phyloP scores from a whole-genome alignment of 2,888 invertebrate species.

The Morinoia aosen region DNA sequence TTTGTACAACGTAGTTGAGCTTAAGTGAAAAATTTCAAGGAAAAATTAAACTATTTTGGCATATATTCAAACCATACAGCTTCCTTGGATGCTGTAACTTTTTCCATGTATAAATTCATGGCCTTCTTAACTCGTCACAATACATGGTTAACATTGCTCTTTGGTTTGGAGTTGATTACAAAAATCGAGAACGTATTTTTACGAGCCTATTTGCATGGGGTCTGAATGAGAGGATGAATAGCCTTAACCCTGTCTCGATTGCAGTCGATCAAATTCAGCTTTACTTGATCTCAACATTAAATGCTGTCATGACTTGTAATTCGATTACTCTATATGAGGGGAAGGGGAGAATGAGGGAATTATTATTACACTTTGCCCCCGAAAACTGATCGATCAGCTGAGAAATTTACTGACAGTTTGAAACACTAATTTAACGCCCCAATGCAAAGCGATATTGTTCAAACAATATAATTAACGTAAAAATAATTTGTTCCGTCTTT shows the following conservation, averaged over 20 bases:
- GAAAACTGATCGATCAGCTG: neutral
- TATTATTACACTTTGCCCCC: too few relatives aligned
- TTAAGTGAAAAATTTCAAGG: neutral
- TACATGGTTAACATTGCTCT: neutral
- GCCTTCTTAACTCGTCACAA: neutral
- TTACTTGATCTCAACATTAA: neutral
- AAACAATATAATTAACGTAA: neutral
- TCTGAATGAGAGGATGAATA: conserved; percentile 1
- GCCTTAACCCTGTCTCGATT: neutral
- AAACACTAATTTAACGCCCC: neutral
- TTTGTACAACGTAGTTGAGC: neutral
- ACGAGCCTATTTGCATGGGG: neutral
- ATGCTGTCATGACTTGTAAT: neutral
- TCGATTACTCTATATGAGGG: neutral
- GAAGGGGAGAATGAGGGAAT: neutral
- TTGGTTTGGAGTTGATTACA: neutral
- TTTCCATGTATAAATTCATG: neutral
- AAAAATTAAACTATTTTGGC: neutral
- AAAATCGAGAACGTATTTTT: neutral
- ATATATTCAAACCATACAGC: neutral
- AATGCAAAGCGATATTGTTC: neutral
- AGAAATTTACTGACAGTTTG: neutral
- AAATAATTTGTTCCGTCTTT: too few relatives aligned
- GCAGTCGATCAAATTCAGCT: neutral
- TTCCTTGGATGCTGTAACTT: neutral